A percentile compares a stretch with the other conserved stretches of the same genome.
Conservation (phyloP, 1,140 invertebrate genomes). For the Trichomalopsis sarcophagae region DNA sequence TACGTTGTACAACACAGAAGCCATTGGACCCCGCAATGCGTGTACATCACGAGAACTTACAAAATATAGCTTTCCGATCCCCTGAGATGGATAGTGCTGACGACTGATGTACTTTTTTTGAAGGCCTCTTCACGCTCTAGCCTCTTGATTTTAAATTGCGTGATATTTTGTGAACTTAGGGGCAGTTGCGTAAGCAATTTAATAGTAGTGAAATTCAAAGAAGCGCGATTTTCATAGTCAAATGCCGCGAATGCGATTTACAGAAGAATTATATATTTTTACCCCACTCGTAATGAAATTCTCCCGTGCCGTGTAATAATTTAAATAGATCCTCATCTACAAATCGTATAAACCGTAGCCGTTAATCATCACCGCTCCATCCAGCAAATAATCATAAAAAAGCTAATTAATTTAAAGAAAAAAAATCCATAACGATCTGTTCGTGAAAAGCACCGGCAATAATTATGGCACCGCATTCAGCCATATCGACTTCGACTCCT, state of each 20-base stretch:
- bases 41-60: neutral
- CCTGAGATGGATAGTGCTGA: neutral
- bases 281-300: too few relatives aligned
- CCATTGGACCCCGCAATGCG: neutral
- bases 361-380: neutral
- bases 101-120: neutral
- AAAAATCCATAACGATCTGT: neutral
- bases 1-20: neutral
- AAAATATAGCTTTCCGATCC: conserved; percentile 9
- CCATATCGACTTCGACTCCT: neutral
- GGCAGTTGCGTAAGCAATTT: too few relatives aligned
- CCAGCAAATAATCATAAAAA: neutral
- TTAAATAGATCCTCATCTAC: neutral
- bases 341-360: neutral
- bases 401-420: neutral
- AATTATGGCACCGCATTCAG: neutral
- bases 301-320: neutral
- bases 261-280: too few relatives aligned
- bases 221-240: too few relatives aligned
- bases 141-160: too few relatives aligned
- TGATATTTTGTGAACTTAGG: too few relatives aligned
- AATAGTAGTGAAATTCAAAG: too few relatives aligned
- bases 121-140: too few relatives aligned
- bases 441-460: neutral
- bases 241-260: too few relatives aligned